Percentiles rank a stretch among this genome's conserved stretches.
These are phyloP conservation scores for Hydractinia symbiolongicarpus DNA, from an alignment of 30 jellyfish, hydroid and myxozoan genomes.

Conservation along the genomic window DNA sequence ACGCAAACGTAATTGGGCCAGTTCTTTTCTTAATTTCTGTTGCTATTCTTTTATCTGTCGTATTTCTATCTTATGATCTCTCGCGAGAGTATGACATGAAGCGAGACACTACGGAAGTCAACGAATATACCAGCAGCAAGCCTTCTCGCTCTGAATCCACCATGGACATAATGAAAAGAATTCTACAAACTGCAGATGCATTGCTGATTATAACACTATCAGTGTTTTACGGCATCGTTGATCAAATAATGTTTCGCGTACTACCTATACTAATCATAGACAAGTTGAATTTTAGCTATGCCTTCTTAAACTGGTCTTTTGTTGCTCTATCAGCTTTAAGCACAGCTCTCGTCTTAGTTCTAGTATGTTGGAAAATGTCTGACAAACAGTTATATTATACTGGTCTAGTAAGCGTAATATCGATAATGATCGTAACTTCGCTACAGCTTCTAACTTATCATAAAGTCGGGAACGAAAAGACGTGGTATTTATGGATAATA, in stretches of 20 bases:
- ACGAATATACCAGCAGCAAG: not conserved
- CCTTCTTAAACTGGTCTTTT: not conserved
- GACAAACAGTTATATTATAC: no score
- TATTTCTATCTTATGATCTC: not conserved
- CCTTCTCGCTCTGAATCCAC: not conserved
- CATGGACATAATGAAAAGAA: not conserved
- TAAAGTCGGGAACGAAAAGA: no score
- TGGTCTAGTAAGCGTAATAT: no score
- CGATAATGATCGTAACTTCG: no score
- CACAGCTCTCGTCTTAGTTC: no score
- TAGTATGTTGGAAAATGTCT: no score
- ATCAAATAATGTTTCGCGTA: not conserved
- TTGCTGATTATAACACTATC: not conserved
- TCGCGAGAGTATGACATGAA: constrained; percentile 9
- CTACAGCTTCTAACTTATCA: no score
- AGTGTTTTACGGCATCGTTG: not conserved
- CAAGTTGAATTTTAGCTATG: not conserved
- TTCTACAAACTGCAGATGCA: not conserved
- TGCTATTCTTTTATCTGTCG: not conserved
- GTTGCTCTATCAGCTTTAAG: no score
- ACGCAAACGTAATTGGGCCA: not conserved
- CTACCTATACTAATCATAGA: constrained; percentile 8
- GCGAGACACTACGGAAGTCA: not conserved
- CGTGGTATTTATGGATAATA: no score
- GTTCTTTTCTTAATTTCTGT: not conserved